A percentile compares a stretch with the other conserved stretches of the same genome.
Conservation (phyloP, 2,113 vertebrate species). For the Neomonachus schauinslandi region DNA sequence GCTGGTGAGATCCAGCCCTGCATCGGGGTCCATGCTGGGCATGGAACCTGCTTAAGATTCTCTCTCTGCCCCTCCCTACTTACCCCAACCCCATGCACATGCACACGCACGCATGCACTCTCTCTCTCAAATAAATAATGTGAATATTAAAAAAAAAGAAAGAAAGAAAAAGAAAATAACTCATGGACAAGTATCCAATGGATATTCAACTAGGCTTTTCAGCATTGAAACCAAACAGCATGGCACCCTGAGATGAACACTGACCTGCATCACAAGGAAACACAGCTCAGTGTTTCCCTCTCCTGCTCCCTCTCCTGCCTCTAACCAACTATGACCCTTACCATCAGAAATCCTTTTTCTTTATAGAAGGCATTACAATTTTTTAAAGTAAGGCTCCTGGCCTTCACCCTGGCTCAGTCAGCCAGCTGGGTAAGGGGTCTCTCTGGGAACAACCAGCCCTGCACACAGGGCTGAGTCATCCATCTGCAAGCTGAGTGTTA, state of each 20-base stretch:
- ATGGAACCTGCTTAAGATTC: neutral
- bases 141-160: neutral
- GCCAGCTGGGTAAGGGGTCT: neutral
- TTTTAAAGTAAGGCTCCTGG: neutral
- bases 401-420: neutral
- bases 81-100: neutral
- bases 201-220: neutral
- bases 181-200: neutral
- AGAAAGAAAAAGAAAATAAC: neutral
- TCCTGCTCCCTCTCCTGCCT: neutral
- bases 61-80: neutral
- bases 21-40: neutral
- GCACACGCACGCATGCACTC: accelerated
- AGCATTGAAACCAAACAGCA: neutral
- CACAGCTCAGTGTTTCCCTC: too few relatives aligned
- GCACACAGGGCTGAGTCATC: neutral
- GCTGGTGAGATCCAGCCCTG: neutral
- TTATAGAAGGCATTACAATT: neutral
- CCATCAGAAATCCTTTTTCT: neutral
- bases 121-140: neutral
- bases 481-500: neutral
- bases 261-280: neutral
- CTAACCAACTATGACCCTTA: neutral
- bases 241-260: neutral
- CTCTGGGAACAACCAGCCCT: neutral